Conservation (phyloP, 2,888 invertebrate genomes). For the Limnephilus auricula region DNA sequence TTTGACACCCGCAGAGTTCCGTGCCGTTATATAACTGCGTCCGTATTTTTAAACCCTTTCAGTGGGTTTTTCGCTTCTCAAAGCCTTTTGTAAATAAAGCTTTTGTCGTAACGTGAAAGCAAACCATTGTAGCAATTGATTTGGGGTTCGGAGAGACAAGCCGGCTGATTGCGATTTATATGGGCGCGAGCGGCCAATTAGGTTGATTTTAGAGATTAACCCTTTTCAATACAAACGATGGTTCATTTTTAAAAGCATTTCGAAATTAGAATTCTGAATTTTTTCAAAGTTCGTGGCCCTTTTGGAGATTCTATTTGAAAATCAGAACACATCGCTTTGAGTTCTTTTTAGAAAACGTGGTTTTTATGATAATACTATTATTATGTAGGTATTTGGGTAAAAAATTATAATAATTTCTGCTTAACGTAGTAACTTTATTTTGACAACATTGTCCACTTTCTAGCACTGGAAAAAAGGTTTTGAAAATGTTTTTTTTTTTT, state of each 20-base stretch:
- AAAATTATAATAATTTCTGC: too few relatives aligned
- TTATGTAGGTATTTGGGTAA: too few relatives aligned
- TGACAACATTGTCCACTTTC: too few relatives aligned
- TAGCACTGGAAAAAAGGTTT: neutral
- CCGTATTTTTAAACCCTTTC: neutral
- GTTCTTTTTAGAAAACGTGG: too few relatives aligned
- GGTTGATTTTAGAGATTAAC: neutral
- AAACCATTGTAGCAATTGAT: constrained; percentile 5
- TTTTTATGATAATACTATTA: too few relatives aligned
- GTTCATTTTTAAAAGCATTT: neutral
- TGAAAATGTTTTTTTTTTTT: too few relatives aligned
- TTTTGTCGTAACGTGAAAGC: neutral
- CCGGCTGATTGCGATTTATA: neutral
- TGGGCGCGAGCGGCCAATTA: neutral
- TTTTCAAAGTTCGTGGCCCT: neutral
- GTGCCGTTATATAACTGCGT: neutral
- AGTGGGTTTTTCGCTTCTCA: neutral
- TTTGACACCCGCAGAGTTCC: neutral
- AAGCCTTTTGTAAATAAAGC: neutral
- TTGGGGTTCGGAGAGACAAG: constrained; percentile 8
- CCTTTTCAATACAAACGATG: neutral
- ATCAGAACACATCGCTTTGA: too few relatives aligned
- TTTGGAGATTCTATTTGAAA: neutral
- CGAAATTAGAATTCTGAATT: neutral
- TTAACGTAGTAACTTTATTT: too few relatives aligned